Evolutionary conservation across 2,888 invertebrate genomes (phyloP), one percentile per base, ranked within the genome.

Genomic region (Andrena haemorrhoa): DNA sequence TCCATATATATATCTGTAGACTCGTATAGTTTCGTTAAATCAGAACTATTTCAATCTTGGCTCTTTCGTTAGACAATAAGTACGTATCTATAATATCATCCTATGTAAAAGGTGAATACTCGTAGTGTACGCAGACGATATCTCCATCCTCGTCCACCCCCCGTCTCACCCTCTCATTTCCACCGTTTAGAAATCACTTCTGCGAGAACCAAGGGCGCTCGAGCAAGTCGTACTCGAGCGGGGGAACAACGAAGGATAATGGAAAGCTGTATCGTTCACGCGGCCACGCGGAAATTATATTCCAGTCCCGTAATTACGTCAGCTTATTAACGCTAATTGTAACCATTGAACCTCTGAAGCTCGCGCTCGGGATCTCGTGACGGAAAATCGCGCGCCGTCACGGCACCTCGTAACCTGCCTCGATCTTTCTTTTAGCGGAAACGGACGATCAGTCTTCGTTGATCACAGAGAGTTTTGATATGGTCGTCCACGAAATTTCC

Each of bases 401-500:
- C 70, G 70, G 71, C 75, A 29, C 71, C 31, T n/a, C 69, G 58
- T 58, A 60, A 69, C 23, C 73, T 31, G 23, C 58, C 58, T 12
- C 58, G 47, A 60, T 60, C 41, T 35, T 51, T 51, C 51, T 61
- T 49, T 26, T 2, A 49, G 23, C 58, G 88, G 87, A 89, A 89
- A 88, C 86, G 89, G 90, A 91, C 89, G 86, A 91, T 93, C 92
- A 92, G 93, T 93, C 93, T 93, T 93, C 90, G 90, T 91, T 89
- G 91, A 93, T 93, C 93, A 93, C 93, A 93, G 93, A 91, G 91
- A 92, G 91, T 91, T 93, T 93, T 92, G 92, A 93, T 93, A 93
- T 93, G 93, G 90, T 92, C 81, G 69, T 84, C 73, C 75, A 74
- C 69, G 70, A 70, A 71, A 58, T 76, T 41, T 65, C 72, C 61